phyloP scores from a whole-genome alignment of 2,797 vertebrate species.

The Spea hammondii region DNA sequence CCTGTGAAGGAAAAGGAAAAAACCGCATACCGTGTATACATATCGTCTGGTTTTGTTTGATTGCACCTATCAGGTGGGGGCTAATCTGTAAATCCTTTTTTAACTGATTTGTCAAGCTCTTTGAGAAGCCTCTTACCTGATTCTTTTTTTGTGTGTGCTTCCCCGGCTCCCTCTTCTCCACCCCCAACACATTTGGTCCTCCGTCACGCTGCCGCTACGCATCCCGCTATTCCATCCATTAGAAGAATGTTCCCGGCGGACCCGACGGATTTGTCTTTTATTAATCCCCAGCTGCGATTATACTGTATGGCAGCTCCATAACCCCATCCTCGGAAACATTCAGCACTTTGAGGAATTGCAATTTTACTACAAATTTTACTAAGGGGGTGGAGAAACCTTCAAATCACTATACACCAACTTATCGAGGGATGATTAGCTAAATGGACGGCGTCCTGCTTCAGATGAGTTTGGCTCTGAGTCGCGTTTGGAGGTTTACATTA shows the following conservation, averaged over 20 bases:
- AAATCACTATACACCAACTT: background rate
- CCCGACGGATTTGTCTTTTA: slow-evolving; percentile 25
- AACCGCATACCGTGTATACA: too few species aligned
- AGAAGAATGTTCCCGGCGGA: slow-evolving; percentile 21
- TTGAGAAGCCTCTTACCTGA: too few species aligned
- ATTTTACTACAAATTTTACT: too few species aligned
- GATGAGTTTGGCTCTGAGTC: slow-evolving; percentile 6
- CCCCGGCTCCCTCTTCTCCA: too few species aligned
- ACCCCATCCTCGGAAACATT: background rate
- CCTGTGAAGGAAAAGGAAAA: too few species aligned
- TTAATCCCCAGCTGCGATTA: slow-evolving; percentile 30
- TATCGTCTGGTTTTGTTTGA: too few species aligned
- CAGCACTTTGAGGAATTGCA: too few species aligned
- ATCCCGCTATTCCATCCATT: slow-evolving; percentile 27
- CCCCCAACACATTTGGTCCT: background rate
- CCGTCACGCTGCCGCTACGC: background rate
- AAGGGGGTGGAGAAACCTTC: background rate
- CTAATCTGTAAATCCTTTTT: too few species aligned
- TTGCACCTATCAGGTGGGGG: too few species aligned
- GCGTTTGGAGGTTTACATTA: slow-evolving; percentile 13
- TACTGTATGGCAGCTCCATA: slow-evolving; percentile 5
- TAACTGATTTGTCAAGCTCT: too few species aligned
- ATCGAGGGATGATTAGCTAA: slow-evolving; percentile 1
- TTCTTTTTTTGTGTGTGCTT: too few species aligned
- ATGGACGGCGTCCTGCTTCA: background rate